Evolutionary conservation across 1,140 invertebrate genomes (phyloP), one percentile per base, ranked within the genome.

Genomic region (Oryctes rhinoceros): DNA sequence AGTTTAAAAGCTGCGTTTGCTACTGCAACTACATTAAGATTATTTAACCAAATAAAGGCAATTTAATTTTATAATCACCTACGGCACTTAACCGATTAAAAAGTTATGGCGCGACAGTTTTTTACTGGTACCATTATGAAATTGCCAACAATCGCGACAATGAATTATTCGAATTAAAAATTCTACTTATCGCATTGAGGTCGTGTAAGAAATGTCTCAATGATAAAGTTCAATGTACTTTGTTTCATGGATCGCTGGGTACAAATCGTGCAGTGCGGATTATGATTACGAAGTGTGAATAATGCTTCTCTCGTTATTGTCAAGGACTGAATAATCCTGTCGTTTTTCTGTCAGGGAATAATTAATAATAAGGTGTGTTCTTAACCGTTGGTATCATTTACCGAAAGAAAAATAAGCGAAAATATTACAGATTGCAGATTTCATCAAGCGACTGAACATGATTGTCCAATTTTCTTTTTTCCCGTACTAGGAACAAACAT

Each of bases 101-200:
- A 49, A 49, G 3, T 49, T 49, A 15, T 7, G 48, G 48, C n/a
- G 6, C 48, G 48, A 49, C n/a, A 10, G 9, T 15, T 49, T 49
- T 49, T 49, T 49, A 13, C n/a, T 49, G 6, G 48, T 49, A 15
- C n/a, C n/a, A 49, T n/a, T n/a, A 49, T 49, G n/a, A 49, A 49
- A 49, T 49, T 49, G 48, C n/a, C 48, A 49, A 15, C 48, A 49
- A 15, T 15, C 10, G 49, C 49, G 3, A 11, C 49, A 53, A 11
- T 53, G 10, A 53, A 59, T 3, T 59, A 59, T 59, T 59, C 6
- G n/a, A 59, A 59, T 18, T n/a, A 59, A 53, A 59, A 59, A 59
- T 59, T 59, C 53, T 59, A 6, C 15, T n/a, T 59, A 59, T n/a
- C 53, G n/a, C 13, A 59, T 59, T 59, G 53, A 59, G 53, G 53